phyloP scores from a whole-genome alignment of 2,888 invertebrate species.

The Apantesis nais region DNA sequence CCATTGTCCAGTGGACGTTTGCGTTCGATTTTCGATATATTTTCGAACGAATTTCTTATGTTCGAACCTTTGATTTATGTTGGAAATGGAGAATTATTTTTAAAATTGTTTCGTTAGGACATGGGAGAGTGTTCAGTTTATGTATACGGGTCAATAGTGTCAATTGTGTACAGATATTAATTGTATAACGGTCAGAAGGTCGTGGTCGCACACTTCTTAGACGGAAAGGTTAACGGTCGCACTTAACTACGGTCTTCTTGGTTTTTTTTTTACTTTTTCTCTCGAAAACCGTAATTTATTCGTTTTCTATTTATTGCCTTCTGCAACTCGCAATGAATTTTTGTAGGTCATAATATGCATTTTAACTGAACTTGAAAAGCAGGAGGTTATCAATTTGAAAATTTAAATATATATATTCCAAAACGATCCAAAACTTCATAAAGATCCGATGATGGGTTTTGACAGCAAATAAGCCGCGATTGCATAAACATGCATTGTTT shows the following conservation, averaged over 20 bases:
- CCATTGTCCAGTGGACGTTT: conserved; percentile 75
- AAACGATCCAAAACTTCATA: no score
- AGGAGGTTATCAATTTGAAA: no score
- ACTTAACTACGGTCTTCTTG: conserved; percentile 19
- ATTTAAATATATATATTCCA: no score
- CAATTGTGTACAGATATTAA: conserved; percentile 67
- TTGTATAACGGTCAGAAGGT: conserved; percentile 76
- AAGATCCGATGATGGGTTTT: no score
- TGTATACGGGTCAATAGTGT: conserved; percentile 74
- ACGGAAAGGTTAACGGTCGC: conserved; percentile 74
- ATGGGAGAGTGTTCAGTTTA: conserved; percentile 71
- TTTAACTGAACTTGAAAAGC: no score
- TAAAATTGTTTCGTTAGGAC: conserved; percentile 60
- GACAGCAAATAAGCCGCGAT: no score
- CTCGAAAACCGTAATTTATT: conserved; percentile 3
- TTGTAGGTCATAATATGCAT: background rate
- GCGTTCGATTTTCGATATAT: conserved; percentile 78
- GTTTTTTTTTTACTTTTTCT: conserved; percentile 4
- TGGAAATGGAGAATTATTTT: conserved; percentile 63
- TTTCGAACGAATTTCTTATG: conserved; percentile 73
- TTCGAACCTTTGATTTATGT: conserved; percentile 82
- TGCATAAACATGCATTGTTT: no score
- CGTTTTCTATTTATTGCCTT: conserved; percentile 4
- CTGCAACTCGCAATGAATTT: background rate
- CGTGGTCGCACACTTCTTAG: conserved; percentile 76